These are phyloP conservation scores for Phthorimaea operculella DNA, from an alignment of 1,140 invertebrate genomes.

Conservation along the genomic window DNA sequence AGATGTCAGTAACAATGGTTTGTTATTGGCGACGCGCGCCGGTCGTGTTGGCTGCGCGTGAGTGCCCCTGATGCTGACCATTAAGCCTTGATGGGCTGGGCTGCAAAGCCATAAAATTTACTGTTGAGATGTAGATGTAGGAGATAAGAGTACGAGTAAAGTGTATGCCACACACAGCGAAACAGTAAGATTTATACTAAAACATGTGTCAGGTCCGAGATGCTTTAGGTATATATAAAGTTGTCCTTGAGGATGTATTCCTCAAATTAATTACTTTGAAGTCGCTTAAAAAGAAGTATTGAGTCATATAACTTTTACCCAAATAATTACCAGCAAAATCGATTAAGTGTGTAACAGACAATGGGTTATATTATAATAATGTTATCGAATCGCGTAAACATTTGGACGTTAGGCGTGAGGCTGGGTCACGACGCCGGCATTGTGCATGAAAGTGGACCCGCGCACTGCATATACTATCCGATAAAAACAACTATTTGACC, in stretches of 20 bases:
- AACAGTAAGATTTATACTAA: too few species aligned
- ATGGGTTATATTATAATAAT: conserved; percentile 22
- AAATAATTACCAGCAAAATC: conserved; percentile 1
- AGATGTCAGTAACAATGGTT: conserved; percentile 3
- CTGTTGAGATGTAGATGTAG: too few species aligned
- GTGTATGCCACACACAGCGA: too few species aligned
- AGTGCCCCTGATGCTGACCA: conserved; percentile 17
- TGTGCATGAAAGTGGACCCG: conserved; percentile 28
- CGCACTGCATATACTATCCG: conserved; percentile 14
- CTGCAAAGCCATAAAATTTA: too few species aligned
- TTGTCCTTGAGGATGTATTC: too few species aligned
- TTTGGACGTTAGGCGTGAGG: conserved; percentile 31
- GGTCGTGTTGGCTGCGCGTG: conserved; percentile 5
- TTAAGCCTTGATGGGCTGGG: not conserved
- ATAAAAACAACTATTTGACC: too few species aligned
- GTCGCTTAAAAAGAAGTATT: too few species aligned
- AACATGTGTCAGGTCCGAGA: too few species aligned
- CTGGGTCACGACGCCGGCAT: conserved; percentile 26
- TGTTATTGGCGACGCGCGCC: not conserved
- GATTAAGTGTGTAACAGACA: conserved; percentile 18
- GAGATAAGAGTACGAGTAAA: too few species aligned
- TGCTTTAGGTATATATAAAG: too few species aligned
- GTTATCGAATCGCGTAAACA: conserved; percentile 40
- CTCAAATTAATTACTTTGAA: too few species aligned
- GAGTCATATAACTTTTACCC: not conserved